These are phyloP conservation scores for Agonopterix heracliana DNA, from an alignment of 2,888 invertebrate genomes.

Conservation along the genomic window DNA sequence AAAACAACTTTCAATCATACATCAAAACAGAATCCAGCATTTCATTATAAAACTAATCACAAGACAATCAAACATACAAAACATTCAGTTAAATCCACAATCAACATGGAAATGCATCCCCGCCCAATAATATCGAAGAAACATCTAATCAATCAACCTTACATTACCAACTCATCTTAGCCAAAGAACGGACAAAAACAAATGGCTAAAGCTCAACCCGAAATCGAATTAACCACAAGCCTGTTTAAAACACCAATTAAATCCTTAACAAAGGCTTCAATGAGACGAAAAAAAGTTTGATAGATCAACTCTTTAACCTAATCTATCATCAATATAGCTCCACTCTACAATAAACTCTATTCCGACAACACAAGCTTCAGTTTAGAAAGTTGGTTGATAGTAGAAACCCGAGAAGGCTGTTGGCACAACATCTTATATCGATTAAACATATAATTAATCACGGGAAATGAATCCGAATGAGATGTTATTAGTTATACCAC, in stretches of 20 bases:
- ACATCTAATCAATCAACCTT: constrained; percentile 69
- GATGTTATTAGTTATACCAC: constrained; percentile 76
- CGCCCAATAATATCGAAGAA: constrained; percentile 46
- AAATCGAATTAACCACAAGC: constrained; percentile 70
- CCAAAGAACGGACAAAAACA: constrained; percentile 61
- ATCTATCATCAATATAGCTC: constrained; percentile 45
- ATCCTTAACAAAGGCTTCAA: constrained; percentile 71
- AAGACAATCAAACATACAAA: background rate
- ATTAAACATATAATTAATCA: constrained; percentile 77
- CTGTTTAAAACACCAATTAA: constrained; percentile 74
- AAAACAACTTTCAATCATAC: too few species aligned
- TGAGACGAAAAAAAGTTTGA: constrained; percentile 68
- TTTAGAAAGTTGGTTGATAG: constrained; percentile 4
- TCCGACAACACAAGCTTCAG: constrained; percentile 15
- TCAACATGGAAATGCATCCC: constrained; percentile 30
- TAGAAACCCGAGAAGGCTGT: constrained; percentile 64
- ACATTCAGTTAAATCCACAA: constrained; percentile 37
- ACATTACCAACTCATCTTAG: constrained; percentile 59
- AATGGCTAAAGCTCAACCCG: constrained; percentile 54
- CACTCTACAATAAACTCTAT: constrained; percentile 15
- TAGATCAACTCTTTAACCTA: constrained; percentile 74
- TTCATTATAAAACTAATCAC: too few species aligned
- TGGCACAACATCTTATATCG: constrained; percentile 76
- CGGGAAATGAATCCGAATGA: constrained; percentile 75
- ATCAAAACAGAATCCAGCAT: too few species aligned